Percentiles rank a stretch among this genome's conserved stretches.
These are phyloP conservation scores for Frieseomelitta varia DNA, from an alignment of 1,140 invertebrate species.

Conservation along the genomic window DNA sequence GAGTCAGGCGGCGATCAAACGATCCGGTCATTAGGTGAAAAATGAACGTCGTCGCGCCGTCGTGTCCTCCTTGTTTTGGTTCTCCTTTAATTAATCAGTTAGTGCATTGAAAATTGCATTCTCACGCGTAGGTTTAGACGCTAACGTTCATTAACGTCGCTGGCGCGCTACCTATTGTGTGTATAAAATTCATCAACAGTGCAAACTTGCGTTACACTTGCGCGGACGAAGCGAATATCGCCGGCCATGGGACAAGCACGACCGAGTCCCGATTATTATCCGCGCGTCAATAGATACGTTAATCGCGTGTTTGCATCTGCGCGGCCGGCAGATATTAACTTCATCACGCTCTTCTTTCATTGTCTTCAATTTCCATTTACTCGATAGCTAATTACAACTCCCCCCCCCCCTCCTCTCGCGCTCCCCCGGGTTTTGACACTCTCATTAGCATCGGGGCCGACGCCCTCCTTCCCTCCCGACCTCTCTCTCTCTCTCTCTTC, in stretches of 20 bases:
- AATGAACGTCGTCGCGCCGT: too few species aligned
- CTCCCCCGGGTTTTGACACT: slow-evolving; percentile 54
- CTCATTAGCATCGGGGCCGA: slow-evolving; percentile 52
- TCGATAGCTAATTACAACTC: slow-evolving; percentile 58
- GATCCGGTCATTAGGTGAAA: too few species aligned
- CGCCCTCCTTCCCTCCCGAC: neutral
- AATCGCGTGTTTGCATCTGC: slow-evolving; percentile 4
- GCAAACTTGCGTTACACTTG: neutral
- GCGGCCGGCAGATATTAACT: slow-evolving; percentile 17
- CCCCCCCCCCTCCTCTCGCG: neutral
- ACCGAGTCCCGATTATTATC: neutral
- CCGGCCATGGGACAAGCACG: neutral
- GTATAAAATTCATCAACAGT: slow-evolving; percentile 7
- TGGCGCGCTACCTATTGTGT: neutral
- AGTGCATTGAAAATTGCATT: neutral
- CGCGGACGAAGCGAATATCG: neutral
- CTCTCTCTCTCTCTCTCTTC: too few species aligned
- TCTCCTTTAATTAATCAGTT: neutral
- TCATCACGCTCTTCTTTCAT: slow-evolving; percentile 23
- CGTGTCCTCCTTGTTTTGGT: neutral
- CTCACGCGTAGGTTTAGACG: neutral
- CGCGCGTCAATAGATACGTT: neutral
- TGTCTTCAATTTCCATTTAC: slow-evolving; percentile 47
- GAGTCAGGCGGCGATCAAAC: too few species aligned
- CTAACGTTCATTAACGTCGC: neutral